phyloP scores from a whole-genome alignment of 2,888 invertebrate species.

The Amiota mariae region DNA sequence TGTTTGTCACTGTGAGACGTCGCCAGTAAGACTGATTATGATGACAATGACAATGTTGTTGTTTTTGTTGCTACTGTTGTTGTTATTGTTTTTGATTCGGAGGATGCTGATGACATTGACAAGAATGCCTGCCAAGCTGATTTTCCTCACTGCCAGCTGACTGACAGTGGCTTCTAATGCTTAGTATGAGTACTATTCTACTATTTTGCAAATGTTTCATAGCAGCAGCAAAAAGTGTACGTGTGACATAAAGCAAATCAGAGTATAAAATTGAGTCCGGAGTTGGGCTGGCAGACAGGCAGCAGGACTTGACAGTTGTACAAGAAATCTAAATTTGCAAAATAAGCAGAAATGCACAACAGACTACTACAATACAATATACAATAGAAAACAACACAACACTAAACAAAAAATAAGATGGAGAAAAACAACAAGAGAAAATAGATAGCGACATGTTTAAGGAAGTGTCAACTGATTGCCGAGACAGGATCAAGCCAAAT shows the following conservation, averaged over 20 bases:
- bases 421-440: constrained; percentile 32
- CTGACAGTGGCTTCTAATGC: neutral
- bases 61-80: neutral
- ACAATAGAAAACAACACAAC: constrained; percentile 26
- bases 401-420: neutral
- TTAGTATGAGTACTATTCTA: constrained; percentile 39
- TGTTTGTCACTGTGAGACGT: no score
- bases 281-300: constrained; percentile 29
- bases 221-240: constrained; percentile 41
- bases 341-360: constrained; percentile 52
- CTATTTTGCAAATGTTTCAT: no score
- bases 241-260: constrained; percentile 44
- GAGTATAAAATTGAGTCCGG: constrained; percentile 24
- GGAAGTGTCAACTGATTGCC: constrained; percentile 66
- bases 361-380: neutral
- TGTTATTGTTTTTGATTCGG: neutral
- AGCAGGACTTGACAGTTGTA: constrained; percentile 59
- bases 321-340: constrained; percentile 67
- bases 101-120: constrained; percentile 40
- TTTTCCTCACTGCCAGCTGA: neutral
- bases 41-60: neutral
- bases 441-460: constrained; percentile 65
- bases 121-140: constrained; percentile 39
- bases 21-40: no score
- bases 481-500: constrained; percentile 62